phyloP scores from a whole-genome alignment of 2,888 invertebrate species.

The Ophion ventricosus region DNA sequence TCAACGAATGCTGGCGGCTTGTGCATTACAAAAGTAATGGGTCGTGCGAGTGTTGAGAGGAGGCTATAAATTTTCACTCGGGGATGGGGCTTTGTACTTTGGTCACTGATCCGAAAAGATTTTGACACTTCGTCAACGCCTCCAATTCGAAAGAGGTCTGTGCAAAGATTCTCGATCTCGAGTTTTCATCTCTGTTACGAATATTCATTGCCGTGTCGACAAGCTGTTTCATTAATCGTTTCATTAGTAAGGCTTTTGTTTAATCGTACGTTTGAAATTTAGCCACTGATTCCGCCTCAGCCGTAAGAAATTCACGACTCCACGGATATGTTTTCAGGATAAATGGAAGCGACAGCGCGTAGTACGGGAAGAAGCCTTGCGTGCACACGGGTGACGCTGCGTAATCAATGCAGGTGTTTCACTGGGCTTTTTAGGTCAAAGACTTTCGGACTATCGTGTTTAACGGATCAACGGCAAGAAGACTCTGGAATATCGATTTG shows the following conservation, averaged over 20 bases:
- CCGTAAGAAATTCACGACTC: not conserved
- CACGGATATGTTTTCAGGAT: not conserved
- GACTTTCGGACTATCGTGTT: not conserved
- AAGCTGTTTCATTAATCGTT: not conserved
- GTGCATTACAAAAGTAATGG: too few relatives aligned
- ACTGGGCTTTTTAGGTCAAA: not conserved
- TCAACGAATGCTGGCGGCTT: too few relatives aligned
- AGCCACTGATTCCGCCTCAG: not conserved
- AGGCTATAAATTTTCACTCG: too few relatives aligned
- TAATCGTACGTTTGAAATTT: not conserved
- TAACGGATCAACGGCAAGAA: not conserved
- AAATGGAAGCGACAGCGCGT: not conserved
- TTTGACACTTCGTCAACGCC: too few relatives aligned
- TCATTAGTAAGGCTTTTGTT: not conserved
- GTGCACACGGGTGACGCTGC: constrained; percentile 1
- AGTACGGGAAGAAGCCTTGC: not conserved
- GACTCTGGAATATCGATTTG: not conserved
- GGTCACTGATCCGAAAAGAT: too few relatives aligned
- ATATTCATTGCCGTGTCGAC: not conserved
- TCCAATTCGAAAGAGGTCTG: too few relatives aligned
- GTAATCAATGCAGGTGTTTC: not conserved
- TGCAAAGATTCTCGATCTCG: not conserved
- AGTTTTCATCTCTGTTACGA: not conserved
- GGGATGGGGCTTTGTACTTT: too few relatives aligned
- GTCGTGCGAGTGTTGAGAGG: too few relatives aligned